Percentiles rank a stretch among this genome's conserved stretches.
phyloP scores from a whole-genome alignment of 2,888 invertebrate species.

The Conops quadrifasciatus region DNA sequence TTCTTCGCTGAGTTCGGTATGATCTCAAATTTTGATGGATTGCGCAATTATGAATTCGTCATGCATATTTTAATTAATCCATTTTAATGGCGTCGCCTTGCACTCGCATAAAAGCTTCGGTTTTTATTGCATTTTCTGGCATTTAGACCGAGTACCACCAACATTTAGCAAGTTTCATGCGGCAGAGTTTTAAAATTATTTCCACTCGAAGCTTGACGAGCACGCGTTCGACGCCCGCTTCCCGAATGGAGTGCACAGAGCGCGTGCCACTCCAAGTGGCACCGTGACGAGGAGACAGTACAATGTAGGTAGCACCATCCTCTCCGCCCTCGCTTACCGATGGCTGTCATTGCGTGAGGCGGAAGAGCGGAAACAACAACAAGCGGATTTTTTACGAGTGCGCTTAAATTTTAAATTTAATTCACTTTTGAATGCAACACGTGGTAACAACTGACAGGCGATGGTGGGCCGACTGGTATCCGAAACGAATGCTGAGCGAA shows the following conservation, averaged over 20 bases:
- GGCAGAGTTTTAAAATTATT: neutral
- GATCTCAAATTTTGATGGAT: constrained; percentile 28
- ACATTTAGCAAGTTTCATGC: neutral
- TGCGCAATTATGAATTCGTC: neutral
- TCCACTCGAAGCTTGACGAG: neutral
- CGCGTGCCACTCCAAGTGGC: constrained; percentile 3
- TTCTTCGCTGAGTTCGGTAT: neutral
- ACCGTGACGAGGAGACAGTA: neutral
- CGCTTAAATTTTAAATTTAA: constrained; percentile 10
- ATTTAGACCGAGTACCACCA: neutral
- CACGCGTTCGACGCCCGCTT: constrained; percentile 1
- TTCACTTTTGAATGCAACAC: constrained; percentile 13
- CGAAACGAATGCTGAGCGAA: constrained; percentile 26
- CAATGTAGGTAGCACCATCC: no score
- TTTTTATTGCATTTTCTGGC: neutral
- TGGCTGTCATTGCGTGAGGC: constrained; percentile 8
- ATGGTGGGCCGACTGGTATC: neutral
- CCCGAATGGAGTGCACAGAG: constrained; percentile 13
- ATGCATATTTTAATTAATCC: constrained; percentile 12
- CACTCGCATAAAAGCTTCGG: no score
- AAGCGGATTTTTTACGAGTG: neutral
- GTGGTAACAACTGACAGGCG: neutral
- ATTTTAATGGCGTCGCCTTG: constrained; percentile 12
- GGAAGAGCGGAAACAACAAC: neutral
- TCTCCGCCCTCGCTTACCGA: neutral